Evolutionary conservation across 2,113 vertebrate species (phyloP).

Genomic region (Colius striatus): DNA sequence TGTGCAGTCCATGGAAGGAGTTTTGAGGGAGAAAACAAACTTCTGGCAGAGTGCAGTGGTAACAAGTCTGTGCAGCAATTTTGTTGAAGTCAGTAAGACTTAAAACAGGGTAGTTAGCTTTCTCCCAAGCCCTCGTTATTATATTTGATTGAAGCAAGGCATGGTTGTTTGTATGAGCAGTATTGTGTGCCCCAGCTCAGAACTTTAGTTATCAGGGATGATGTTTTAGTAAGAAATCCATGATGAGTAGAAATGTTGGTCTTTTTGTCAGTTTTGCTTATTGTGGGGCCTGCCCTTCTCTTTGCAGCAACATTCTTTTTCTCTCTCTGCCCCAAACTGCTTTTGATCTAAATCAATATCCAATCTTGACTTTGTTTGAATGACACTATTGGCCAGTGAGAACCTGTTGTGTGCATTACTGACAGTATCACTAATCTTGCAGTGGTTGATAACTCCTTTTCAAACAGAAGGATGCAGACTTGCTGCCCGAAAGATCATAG

Average conservation of each 20-base stretch:
- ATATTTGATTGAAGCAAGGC: not conserved
- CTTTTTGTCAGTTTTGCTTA: conserved; percentile 16
- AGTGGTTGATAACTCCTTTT: not conserved
- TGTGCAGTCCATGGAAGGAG: not conserved
- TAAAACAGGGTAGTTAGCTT: not conserved
- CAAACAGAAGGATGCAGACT: not conserved
- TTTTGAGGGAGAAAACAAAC: not conserved
- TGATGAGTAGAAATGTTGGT: not conserved
- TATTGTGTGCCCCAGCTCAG: not conserved
- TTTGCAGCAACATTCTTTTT: not conserved
- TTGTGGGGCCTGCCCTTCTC: not conserved
- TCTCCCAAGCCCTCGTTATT: not conserved
- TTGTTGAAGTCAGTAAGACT: not conserved
- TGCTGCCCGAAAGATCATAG: not conserved
- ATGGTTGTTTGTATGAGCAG: not conserved
- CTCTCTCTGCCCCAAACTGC: not conserved
- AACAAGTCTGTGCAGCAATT: not conserved
- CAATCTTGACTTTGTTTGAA: not conserved
- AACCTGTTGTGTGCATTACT: not conserved
- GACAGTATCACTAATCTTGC: not conserved
- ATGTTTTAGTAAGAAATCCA: not conserved
- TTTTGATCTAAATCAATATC: not conserved
- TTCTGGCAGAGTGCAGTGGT: not conserved
- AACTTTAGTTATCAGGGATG: not conserved
- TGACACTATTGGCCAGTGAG: not conserved